These are phyloP conservation scores for Andinoacara biseriatus DNA, from an alignment of 2,113 vertebrate species.

Conservation along the genomic window DNA sequence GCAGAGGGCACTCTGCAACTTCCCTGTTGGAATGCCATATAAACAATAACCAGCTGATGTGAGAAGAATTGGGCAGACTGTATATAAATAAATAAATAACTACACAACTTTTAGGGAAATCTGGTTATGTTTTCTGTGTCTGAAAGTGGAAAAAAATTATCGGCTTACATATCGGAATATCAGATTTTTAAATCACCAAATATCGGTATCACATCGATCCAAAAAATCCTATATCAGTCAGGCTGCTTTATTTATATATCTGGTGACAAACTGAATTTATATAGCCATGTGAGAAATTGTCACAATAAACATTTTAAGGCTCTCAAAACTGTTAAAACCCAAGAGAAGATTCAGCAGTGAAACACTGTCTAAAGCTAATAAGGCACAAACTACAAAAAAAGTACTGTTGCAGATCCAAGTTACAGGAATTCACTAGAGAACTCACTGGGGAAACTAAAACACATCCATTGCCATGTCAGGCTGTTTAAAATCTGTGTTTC, in stretches of 20 bases:
- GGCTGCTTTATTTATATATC: neutral
- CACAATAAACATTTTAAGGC: neutral
- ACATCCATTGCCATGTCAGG: neutral
- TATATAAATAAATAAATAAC: neutral
- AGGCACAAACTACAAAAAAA: neutral
- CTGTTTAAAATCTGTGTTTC: constrained; percentile 6
- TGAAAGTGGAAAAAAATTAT: neutral
- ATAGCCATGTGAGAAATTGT: neutral
- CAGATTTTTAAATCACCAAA: neutral
- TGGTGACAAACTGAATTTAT: neutral
- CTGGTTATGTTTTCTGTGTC: neutral
- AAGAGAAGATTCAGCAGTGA: constrained; percentile 11
- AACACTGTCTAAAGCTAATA: constrained; percentile 1
- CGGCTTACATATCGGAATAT: neutral
- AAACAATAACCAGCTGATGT: neutral
- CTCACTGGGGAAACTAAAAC: neutral
- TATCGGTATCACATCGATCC: neutral
- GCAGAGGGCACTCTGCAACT: neutral
- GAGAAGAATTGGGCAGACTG: neutral
- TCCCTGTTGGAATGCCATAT: neutral
- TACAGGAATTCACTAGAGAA: constrained; percentile 16
- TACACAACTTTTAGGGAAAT: neutral
- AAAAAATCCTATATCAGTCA: neutral
- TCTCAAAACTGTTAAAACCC: neutral
- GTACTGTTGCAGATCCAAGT: neutral